Evolutionary conservation across 1,140 invertebrate genomes (phyloP).

Genomic region (Phenacoccus solenopsis): DNA sequence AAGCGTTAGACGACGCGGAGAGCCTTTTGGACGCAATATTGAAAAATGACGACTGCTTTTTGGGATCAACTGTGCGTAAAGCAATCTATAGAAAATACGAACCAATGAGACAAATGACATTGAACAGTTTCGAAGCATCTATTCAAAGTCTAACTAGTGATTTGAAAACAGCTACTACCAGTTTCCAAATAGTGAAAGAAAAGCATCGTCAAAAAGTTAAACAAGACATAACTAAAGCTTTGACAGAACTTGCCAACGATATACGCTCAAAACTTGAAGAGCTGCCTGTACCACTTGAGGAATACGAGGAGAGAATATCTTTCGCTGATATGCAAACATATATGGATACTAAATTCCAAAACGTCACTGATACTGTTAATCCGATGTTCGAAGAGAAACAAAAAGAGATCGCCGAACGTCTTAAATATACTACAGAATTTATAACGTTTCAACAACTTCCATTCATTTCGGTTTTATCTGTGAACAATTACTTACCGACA

Average conservation of each 20-base stretch:
- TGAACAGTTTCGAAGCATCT: neutral
- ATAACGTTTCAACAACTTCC: neutral
- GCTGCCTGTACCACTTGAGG: neutral
- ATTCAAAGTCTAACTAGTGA: neutral
- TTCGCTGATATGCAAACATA: neutral
- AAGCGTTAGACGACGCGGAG: neutral
- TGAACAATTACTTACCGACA: neutral
- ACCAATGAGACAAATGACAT: neutral
- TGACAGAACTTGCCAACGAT: neutral
- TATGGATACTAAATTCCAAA: neutral
- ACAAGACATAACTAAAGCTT: neutral
- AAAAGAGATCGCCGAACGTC: neutral
- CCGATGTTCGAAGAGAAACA: neutral
- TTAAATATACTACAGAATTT: neutral
- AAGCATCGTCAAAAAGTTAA: neutral
- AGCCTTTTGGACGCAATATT: neutral
- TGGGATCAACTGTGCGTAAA: neutral
- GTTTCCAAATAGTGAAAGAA: neutral
- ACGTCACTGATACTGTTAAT: neutral
- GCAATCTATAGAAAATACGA: neutral
- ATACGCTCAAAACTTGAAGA: neutral
- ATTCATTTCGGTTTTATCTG: neutral
- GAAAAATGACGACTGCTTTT: neutral
- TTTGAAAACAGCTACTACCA: neutral
- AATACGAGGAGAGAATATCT: neutral